phyloP scores from a whole-genome alignment of 2,797 vertebrate species.

The Helicolenus hilgendorfi region DNA sequence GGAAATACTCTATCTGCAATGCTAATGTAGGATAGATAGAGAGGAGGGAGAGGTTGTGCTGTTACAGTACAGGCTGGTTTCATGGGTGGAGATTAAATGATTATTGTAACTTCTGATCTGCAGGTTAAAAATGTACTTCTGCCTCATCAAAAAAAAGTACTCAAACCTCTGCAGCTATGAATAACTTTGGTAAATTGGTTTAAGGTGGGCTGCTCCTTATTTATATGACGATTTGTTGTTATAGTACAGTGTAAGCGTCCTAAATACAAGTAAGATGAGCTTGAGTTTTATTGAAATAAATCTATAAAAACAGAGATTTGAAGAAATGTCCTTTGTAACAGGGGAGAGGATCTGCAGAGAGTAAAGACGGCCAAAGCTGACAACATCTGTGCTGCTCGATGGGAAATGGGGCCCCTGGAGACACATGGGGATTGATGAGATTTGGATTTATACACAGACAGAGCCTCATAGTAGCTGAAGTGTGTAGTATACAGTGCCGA shows the following conservation, averaged over 20 bases:
- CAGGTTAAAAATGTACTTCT: neutral
- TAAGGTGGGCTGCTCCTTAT: neutral
- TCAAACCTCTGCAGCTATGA: neutral
- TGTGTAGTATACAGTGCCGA: neutral
- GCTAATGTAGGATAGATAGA: neutral
- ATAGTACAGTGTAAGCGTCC: neutral
- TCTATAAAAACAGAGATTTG: neutral
- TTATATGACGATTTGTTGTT: neutral
- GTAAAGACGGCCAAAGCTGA: neutral
- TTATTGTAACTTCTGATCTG: neutral
- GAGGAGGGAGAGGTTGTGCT: neutral
- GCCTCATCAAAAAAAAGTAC: neutral
- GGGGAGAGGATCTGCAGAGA: neutral
- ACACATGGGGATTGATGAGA: neutral
- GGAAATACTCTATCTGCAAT: conserved; percentile 3
- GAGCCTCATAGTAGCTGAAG: neutral
- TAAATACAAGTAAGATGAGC: neutral
- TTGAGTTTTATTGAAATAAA: neutral
- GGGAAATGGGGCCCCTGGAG: neutral
- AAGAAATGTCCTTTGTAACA: neutral
- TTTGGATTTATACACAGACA: neutral
- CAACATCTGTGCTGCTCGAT: neutral
- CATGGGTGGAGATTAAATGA: neutral
- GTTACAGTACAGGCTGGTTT: neutral
- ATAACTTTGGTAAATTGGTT: neutral